Evolutionary conservation across 2,888 invertebrate species (phyloP), one percentile per base, ranked within the genome.

Genomic region (Catocala sponsa): DNA sequence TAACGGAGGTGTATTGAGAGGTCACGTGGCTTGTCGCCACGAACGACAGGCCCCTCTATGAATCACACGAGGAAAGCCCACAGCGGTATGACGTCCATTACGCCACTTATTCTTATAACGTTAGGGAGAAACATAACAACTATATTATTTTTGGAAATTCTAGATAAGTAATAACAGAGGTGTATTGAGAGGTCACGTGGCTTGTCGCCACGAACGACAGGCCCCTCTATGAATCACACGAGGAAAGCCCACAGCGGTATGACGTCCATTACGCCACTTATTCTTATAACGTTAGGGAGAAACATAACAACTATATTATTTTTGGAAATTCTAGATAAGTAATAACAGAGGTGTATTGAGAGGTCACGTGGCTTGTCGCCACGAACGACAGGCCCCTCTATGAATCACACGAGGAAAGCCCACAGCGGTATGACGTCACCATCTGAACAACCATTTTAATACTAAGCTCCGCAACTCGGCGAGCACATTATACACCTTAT

Each of bases 321-420:
- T 48, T 48, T 32, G 35, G 35, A 25, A 13, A 13, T 44, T 6
- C 2, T 11, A 49, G 25, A 49, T 12, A 50, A 35, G 35, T 33
- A 48, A 25, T 32, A 46, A 44, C n/a, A n/a, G 4, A n/a, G 12
- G 43, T 25, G 15, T 55, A 63, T 58, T 38, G 41, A 68, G 49
- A 46, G 12, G 38, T 47, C 57, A 48, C 61, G 63, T 55, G 57
- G 59, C 57, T 12, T n/a, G 55, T 42, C 55, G 61, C 55, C 53
- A 68, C 60, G 61, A 63, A 60, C 70, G 60, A 50, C 57, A 59
- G 64, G 71, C 68, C 68, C 61, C 69, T 65, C 49, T 65, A 79
- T 91, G 91, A 91, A 71, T 91, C 91, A 91, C 71, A 63, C 68
- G 77, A 90, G 91, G 91, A 82, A 91, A 91, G 83, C 89, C 91